Conservation (phyloP, 2,888 invertebrate genomes). For the Helobdella robusta region DNA sequence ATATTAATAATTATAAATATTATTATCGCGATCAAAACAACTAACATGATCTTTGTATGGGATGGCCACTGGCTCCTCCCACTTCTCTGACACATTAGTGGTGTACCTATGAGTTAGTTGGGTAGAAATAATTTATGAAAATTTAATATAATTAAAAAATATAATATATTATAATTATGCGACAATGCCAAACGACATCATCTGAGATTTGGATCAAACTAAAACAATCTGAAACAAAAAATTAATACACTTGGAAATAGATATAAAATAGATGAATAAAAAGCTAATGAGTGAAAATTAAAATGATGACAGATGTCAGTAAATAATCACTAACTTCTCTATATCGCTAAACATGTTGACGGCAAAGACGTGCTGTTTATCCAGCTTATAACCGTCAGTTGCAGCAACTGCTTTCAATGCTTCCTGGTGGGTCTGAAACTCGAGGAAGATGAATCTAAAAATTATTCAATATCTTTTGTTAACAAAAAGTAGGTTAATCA, state of each 20-base stretch:
- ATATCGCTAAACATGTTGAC: conserved; percentile 91
- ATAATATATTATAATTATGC: neutral
- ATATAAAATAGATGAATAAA: neutral
- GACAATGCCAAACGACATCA: neutral
- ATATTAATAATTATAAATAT: too few species aligned
- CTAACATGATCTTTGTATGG: conserved; percentile 69
- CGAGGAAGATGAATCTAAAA: conserved; percentile 72
- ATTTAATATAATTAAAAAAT: conserved; percentile 6
- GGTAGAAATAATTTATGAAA: too few species aligned
- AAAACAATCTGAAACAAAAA: neutral
- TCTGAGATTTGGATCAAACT: neutral
- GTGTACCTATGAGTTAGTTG: conserved; percentile 27
- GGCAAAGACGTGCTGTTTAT: conserved; percentile 85
- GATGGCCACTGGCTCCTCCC: conserved; percentile 79
- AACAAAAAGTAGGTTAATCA: neutral
- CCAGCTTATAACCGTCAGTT: conserved; percentile 83
- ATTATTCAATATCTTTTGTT: conserved; percentile 2
- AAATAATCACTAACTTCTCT: conserved; percentile 76
- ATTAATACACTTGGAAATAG: neutral
- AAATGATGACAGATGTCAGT: too few species aligned
- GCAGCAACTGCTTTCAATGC: conserved; percentile 80
- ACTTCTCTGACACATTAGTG: conserved; percentile 65
- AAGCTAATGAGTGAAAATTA: neutral
- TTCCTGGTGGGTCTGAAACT: conserved; percentile 69
- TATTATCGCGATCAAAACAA: too few species aligned